These are phyloP conservation scores for Cottus gobio DNA, from an alignment of 2,113 vertebrate genomes.

Conservation along the genomic window DNA sequence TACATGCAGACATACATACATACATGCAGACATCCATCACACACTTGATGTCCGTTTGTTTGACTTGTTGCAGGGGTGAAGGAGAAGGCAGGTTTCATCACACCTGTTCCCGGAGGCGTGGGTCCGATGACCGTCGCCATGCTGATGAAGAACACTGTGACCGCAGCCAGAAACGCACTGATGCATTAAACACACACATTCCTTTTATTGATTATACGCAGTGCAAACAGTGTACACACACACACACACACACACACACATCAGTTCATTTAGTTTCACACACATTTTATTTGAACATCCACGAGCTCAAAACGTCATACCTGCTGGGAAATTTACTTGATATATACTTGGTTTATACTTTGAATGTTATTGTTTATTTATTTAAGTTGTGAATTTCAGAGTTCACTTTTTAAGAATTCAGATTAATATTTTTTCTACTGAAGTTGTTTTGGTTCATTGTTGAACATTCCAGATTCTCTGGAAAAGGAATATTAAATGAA, in stretches of 20 bases:
- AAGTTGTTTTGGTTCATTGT: constrained; percentile 59
- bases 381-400: constrained; percentile 68
- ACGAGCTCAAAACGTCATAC: constrained; percentile 54
- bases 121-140: constrained; percentile 94
- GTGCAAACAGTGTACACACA: neutral
- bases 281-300: constrained; percentile 46
- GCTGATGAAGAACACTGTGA: constrained; percentile 92
- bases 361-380: constrained; percentile 52
- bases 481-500: constrained; percentile 53
- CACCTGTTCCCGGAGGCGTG: constrained; percentile 92
- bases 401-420: constrained; percentile 69
- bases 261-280: neutral
- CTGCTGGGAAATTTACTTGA: constrained; percentile 70
- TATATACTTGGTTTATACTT: constrained; percentile 56
- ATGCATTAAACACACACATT: constrained; percentile 79
- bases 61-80: constrained; percentile 86
- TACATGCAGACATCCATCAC: no score
- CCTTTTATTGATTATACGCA: constrained; percentile 3
- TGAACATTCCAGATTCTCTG: constrained; percentile 58
- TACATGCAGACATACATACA: no score
- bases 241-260: constrained; percentile 7
- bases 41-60: constrained; percentile 30
- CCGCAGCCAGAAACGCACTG: constrained; percentile 86
- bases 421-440: constrained; percentile 81
- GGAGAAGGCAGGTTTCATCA: constrained; percentile 91